Evolutionary conservation across 92 coral and sea anemone genomes (phyloP).

Genomic region (Metridium senile): DNA sequence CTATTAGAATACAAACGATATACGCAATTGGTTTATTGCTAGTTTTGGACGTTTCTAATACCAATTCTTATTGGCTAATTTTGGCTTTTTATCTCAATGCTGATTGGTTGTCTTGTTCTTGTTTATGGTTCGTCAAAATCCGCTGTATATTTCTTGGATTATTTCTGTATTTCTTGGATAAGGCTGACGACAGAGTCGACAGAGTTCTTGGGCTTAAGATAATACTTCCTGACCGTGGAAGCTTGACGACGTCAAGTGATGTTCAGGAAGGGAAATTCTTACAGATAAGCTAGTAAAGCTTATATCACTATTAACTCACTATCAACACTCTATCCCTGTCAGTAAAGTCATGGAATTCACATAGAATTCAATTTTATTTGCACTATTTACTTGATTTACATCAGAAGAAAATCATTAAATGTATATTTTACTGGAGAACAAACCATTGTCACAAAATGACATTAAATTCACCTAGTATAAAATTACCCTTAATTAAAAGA

Average conservation of each 20-base stretch:
- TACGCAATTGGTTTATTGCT: too few species aligned
- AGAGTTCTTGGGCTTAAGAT: constrained; percentile 3
- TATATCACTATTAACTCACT: background rate
- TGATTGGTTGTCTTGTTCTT: background rate
- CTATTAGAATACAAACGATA: too few species aligned
- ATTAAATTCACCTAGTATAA: too few species aligned
- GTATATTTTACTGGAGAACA: too few species aligned
- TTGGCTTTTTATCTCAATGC: background rate
- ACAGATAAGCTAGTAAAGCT: background rate
- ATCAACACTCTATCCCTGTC: too few species aligned
- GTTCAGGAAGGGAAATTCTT: background rate
- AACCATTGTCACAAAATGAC: too few species aligned
- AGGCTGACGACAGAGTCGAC: constrained; percentile 9
- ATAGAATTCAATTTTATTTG: too few species aligned
- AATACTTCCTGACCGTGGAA: background rate
- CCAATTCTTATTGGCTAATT: too few species aligned
- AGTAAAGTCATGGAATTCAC: too few species aligned
- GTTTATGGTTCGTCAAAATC: background rate
- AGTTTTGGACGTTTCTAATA: background rate
- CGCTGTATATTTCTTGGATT: background rate
- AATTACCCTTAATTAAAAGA: too few species aligned
- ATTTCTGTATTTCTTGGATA: background rate
- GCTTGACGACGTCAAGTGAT: background rate
- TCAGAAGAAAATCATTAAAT: too few species aligned
- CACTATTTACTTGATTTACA: too few species aligned